A percentile compares a stretch with the other conserved stretches of the same genome.
Evolutionary conservation across 2,888 invertebrate genomes (phyloP).

Genomic region (Hyppa rectilinea): DNA sequence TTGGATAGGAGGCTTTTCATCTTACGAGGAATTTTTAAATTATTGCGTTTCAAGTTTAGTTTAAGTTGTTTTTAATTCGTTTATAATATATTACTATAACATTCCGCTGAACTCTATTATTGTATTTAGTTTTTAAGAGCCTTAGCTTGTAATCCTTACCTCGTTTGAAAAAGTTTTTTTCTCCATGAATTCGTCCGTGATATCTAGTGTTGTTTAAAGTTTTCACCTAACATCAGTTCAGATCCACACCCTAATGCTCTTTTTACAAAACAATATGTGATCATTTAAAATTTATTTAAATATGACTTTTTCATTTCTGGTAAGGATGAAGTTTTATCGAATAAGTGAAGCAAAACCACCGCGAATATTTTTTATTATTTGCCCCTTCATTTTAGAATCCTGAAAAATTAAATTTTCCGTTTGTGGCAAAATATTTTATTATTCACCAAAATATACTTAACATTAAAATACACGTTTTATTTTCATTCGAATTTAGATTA

Average conservation of each 20-base stretch:
- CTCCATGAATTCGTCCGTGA: neutral
- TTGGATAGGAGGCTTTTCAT: constrained; percentile 31
- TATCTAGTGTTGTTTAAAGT: neutral
- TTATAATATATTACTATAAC: constrained; percentile 75
- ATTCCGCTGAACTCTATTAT: constrained; percentile 72
- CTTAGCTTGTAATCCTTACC: constrained; percentile 32
- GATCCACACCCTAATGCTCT: neutral
- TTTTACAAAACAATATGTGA: neutral
- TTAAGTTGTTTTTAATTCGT: constrained; percentile 44
- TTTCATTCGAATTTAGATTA: constrained; percentile 46
- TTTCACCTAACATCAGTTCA: neutral
- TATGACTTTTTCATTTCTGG: constrained; percentile 24
- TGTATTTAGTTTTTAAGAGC: constrained; percentile 28
- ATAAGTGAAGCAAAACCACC: constrained; percentile 78
- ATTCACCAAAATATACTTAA: neutral
- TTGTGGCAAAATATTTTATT: constrained; percentile 1
- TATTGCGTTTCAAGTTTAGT: constrained; percentile 35
- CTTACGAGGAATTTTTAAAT: constrained; percentile 27
- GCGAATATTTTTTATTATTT: constrained; percentile 51
- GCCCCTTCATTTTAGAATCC: neutral
- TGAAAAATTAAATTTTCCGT: neutral
- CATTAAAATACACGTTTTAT: neutral
- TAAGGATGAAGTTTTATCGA: constrained; percentile 43
- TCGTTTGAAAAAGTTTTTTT: neutral
- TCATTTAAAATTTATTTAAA: neutral